A percentile compares a stretch with the other conserved stretches of the same genome.
phyloP scores from a whole-genome alignment of 2,888 invertebrate genomes.

The Osmoderma eremita region DNA sequence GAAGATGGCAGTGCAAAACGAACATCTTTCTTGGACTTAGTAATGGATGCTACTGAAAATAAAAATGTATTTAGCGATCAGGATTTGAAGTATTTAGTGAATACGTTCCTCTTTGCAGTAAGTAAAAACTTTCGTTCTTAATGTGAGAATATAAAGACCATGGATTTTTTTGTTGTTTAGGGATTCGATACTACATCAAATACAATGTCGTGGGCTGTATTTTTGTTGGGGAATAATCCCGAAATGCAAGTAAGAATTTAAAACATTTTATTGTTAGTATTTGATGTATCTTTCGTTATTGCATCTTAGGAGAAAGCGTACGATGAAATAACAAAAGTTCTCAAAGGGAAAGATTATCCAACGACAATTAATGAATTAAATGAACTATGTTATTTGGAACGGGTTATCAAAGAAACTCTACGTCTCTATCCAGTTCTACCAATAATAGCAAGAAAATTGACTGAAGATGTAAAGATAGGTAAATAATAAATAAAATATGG shows the following conservation, averaged over 20 bases:
- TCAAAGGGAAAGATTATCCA: slow-evolving; percentile 48
- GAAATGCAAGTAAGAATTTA: slow-evolving; percentile 16
- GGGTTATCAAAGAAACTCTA: slow-evolving; percentile 67
- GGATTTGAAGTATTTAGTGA: neutral
- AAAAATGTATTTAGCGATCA: neutral
- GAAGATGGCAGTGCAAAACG: neutral
- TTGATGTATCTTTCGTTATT: slow-evolving; percentile 25
- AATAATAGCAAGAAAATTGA: slow-evolving; percentile 62
- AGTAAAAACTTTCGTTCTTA: neutral
- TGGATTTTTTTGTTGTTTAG: neutral
- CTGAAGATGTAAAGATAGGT: slow-evolving; percentile 59
- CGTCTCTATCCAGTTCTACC: slow-evolving; percentile 68
- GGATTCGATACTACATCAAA: slow-evolving; percentile 18
- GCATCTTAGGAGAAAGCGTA: slow-evolving; percentile 56
- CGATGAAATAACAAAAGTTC: slow-evolving; percentile 57
- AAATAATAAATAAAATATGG: neutral
- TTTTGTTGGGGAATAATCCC: slow-evolving; percentile 22
- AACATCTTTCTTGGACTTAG: neutral
- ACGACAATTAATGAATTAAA: slow-evolving; percentile 56
- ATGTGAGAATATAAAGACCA: neutral
- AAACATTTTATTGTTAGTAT: slow-evolving; percentile 12
- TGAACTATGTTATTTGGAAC: slow-evolving; percentile 66
- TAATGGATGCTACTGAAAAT: slow-evolving; percentile 2
- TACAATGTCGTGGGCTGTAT: slow-evolving; percentile 17
- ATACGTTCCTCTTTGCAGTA: slow-evolving; percentile 26